phyloP scores from a whole-genome alignment of 1,140 invertebrate species.

The Drosophila paulistorum region DNA sequence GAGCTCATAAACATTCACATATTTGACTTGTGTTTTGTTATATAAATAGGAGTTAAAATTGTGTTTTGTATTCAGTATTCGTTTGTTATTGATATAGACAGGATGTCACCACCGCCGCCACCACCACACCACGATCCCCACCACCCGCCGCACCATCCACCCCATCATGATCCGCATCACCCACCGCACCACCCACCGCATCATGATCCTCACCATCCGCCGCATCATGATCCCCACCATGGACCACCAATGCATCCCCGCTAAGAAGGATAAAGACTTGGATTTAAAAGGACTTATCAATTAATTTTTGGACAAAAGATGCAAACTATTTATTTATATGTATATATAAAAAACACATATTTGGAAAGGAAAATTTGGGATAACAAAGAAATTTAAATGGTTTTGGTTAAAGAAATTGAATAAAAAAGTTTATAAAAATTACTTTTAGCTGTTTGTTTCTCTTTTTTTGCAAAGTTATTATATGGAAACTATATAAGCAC shows the following conservation, averaged over 20 bases:
- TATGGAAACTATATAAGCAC: too few species aligned
- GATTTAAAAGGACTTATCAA: not conserved
- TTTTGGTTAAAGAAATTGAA: too few species aligned
- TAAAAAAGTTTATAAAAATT: too few species aligned
- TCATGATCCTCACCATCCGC: slow-evolving; percentile 25
- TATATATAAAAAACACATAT: not conserved
- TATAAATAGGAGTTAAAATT: slow-evolving; percentile 21
- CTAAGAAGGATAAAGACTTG: not conserved
- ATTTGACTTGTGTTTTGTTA: not conserved
- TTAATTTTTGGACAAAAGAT: not conserved
- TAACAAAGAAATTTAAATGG: slow-evolving; percentile 9
- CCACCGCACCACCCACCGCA: slow-evolving; percentile 23
- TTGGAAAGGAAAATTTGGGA: not conserved
- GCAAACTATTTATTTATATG: not conserved
- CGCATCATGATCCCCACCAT: slow-evolving; percentile 22
- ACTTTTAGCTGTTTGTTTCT: too few species aligned
- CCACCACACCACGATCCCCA: slow-evolving; percentile 30
- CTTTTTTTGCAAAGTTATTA: too few species aligned
- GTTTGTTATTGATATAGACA: slow-evolving; percentile 9
- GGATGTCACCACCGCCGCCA: slow-evolving; percentile 41
- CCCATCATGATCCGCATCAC: slow-evolving; percentile 38
- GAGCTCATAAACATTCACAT: not conserved
- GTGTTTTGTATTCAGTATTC: slow-evolving; percentile 21
- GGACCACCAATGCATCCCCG: slow-evolving; percentile 41
- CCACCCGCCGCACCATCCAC: slow-evolving; percentile 25